These are phyloP conservation scores for Colletes latitarsis DNA, from an alignment of 1,140 invertebrate genomes.

Conservation along the genomic window DNA sequence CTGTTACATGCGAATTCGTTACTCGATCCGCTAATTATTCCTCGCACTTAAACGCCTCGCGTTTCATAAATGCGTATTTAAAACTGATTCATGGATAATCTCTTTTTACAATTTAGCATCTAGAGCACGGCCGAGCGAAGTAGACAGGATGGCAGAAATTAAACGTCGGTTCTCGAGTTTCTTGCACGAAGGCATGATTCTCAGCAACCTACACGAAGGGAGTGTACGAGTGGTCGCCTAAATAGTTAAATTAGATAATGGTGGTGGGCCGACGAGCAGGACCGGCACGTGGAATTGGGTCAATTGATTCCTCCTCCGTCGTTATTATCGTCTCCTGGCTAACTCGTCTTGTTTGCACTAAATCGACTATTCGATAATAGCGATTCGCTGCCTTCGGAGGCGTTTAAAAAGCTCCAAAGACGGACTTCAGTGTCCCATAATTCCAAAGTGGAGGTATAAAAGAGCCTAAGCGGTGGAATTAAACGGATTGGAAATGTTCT, in stretches of 20 bases:
- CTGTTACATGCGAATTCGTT: not conserved
- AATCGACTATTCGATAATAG: conserved; percentile 31
- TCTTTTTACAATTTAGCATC: not conserved
- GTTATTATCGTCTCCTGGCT: conserved; percentile 47
- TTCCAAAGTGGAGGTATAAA: no score
- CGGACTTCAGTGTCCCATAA: not conserved
- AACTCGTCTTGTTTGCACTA: conserved; percentile 36
- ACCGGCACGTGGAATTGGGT: conserved; percentile 69
- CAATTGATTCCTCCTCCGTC: conserved; percentile 70
- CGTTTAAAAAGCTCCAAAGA: not conserved
- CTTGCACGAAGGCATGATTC: conserved; percentile 41
- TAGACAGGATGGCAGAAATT: conserved; percentile 10
- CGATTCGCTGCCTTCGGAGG: not conserved
- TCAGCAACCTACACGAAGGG: conserved; percentile 15
- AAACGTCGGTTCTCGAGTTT: conserved; percentile 44
- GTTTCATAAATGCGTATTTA: not conserved
- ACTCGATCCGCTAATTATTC: not conserved
- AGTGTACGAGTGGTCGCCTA: conserved; percentile 58
- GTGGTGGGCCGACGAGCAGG: conserved; percentile 52
- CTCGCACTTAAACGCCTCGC: no score
- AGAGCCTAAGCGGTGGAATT: no score
- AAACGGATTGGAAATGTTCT: no score
- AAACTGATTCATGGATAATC: not conserved
- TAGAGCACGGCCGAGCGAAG: not conserved
- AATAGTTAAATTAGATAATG: conserved; percentile 76